Evolutionary conservation across 2,113 vertebrate genomes (phyloP), one percentile per base, ranked within the genome.

Genomic region (Alaudala cheleensis): DNA sequence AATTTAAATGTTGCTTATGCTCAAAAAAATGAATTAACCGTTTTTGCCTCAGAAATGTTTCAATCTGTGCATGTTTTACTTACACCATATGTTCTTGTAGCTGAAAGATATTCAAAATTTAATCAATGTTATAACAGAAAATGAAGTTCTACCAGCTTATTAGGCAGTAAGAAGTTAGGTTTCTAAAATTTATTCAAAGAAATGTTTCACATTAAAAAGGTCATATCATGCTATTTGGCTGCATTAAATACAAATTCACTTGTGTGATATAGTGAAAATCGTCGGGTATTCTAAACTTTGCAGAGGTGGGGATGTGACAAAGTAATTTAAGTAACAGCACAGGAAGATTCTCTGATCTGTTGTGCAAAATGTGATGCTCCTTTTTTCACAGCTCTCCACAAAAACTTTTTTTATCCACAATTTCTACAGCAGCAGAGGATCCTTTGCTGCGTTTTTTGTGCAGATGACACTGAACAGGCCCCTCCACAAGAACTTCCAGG

Each of bases 31-130:
- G 5, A 11, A 81, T 58, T 92, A 86, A 81, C 42, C 16, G 69
- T 50, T 82, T 92, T 96, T 91, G 7, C 21, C 25, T 95, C 73
- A 90, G 53, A 94, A 95, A 64, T 51, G 25, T 73, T 96, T 97
- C 79, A 95, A 69, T 93, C 88, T 96, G 78, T 92, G 70, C 25
- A 53, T 91, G 60, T 96, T 97, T 96, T 95, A 94, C 86, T 92
- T 97, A 31, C 12, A 90, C 29, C 80, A 86, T 79, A 95, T 86
- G 71, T 60, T 88, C 96, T 93, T 37, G 12, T 78, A 91, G 62
- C 67, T 90, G 56, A 95, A 83, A 95, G 37, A 90, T 71, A 85
- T 37, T 92, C 31, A 83, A 88, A 86, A 81, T 60, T 90, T 88
- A 86, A 74, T 79, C 74, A 85, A 70, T 45, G 18, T 67, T 96